These are phyloP conservation scores for Meloidogyne floridensis DNA, from an alignment of 1,140 invertebrate genomes.

Conservation along the genomic window DNA sequence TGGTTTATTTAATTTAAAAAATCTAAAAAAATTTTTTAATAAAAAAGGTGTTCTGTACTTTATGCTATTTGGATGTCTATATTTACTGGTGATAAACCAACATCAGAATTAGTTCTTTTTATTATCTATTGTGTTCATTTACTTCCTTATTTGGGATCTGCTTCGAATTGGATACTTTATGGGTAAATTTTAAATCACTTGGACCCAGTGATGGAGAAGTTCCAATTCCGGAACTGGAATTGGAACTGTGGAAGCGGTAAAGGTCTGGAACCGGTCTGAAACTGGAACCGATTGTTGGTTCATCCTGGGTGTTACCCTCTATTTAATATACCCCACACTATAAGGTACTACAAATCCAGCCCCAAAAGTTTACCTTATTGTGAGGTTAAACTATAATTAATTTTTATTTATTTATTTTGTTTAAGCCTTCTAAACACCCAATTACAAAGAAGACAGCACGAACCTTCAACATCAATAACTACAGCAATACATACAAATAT, in stretches of 20 bases:
- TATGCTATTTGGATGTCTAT: constrained; percentile 59
- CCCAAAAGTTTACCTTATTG: too few species aligned
- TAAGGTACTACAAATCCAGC: too few species aligned
- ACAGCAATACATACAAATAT: neutral
- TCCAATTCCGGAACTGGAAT: too few species aligned
- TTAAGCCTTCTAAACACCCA: constrained; percentile 55
- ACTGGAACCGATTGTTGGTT: too few species aligned
- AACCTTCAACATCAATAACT: constrained; percentile 6
- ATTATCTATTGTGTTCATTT: constrained; percentile 64
- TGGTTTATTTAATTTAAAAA: constrained; percentile 39
- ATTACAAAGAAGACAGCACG: constrained; percentile 52
- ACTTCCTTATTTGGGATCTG: constrained; percentile 58
- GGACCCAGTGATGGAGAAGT: too few species aligned
- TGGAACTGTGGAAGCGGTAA: too few species aligned
- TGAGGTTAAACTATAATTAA: neutral
- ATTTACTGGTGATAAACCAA: constrained; percentile 36
- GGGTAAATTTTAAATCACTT: constrained; percentile 27
- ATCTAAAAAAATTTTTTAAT: neutral
- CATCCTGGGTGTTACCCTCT: too few species aligned
- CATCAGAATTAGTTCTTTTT: constrained; percentile 54
- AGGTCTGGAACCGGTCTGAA: too few species aligned
- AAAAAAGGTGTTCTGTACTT: constrained; percentile 54
- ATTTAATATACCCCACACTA: too few species aligned
- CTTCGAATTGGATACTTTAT: constrained; percentile 63
- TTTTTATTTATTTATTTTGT: neutral